A percentile compares a stretch with the other conserved stretches of the same genome.
Evolutionary conservation across 2,113 vertebrate species (phyloP).

Genomic region (Microcebus griseorufus): DNA sequence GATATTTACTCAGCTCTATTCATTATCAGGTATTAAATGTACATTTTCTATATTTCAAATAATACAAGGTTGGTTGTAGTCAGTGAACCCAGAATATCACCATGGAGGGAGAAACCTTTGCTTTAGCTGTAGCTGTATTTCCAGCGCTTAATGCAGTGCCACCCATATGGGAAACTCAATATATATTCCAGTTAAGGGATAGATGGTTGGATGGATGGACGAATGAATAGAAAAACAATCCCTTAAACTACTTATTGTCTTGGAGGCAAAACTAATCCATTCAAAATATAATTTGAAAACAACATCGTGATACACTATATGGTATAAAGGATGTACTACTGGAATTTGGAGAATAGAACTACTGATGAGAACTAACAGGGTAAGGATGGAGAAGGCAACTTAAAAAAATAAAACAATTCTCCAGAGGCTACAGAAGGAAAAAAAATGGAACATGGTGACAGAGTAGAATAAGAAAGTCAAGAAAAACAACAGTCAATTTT

Average conservation of each 20-base stretch:
- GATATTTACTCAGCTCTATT: background rate
- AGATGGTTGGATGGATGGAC: background rate
- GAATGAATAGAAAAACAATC: background rate
- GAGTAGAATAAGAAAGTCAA: background rate
- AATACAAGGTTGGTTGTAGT: background rate
- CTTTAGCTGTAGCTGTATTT: background rate
- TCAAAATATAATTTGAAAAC: slow-evolving; percentile 18
- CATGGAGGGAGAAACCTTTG: background rate
- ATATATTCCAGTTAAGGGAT: background rate
- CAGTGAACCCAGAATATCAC: background rate
- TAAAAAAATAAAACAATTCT: background rate
- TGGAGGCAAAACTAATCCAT: background rate
- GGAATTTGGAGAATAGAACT: background rate
- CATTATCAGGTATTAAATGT: background rate
- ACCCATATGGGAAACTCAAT: background rate
- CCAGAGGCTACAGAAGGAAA: background rate
- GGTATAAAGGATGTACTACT: background rate
- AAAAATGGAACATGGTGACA: background rate
- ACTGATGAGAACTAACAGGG: background rate
- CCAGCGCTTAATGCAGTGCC: background rate
- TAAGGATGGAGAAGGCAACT: background rate
- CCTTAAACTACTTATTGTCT: background rate
- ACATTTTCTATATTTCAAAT: background rate
- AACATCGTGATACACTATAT: background rate
- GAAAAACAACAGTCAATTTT: background rate